A percentile compares a stretch with the other conserved stretches of the same genome.
Evolutionary conservation across 1,140 invertebrate species (phyloP).

Genomic region (Calliphora vicina): DNA sequence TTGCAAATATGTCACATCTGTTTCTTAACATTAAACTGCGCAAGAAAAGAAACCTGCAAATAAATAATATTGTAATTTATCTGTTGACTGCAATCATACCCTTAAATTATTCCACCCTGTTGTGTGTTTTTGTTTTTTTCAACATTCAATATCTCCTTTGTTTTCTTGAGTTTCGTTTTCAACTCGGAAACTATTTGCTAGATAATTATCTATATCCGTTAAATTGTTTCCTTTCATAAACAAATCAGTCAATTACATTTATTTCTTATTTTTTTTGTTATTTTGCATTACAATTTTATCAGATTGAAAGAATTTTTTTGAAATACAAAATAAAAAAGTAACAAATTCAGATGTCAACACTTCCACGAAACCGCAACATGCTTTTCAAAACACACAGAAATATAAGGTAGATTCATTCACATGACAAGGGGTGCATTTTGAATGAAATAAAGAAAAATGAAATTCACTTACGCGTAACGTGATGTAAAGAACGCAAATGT

Average conservation of each 20-base stretch:
- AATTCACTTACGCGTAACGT: slow-evolving; percentile 24
- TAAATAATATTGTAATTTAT: too few species aligned
- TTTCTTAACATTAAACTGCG: too few species aligned
- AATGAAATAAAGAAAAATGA: background rate
- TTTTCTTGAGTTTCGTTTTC: background rate
- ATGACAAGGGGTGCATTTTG: background rate
- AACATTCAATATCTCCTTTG: too few species aligned
- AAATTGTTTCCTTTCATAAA: slow-evolving; percentile 14
- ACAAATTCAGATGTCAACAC: slow-evolving; percentile 17
- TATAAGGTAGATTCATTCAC: background rate
- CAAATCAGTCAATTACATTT: background rate
- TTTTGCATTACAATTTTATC: background rate
- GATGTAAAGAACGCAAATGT: background rate
- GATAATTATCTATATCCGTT: slow-evolving; percentile 13
- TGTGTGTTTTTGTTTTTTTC: too few species aligned
- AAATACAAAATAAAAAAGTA: background rate
- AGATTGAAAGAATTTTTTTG: background rate
- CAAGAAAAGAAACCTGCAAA: too few species aligned
- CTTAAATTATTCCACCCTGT: too few species aligned
- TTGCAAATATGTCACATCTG: too few species aligned
- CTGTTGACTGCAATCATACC: too few species aligned
- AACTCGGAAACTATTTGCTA: background rate
- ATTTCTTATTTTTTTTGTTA: background rate
- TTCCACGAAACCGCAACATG: slow-evolving; percentile 23
- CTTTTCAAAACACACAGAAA: background rate